Evolutionary conservation across 1,140 invertebrate species (phyloP).

Genomic region (Neotoxoptera formosana): DNA sequence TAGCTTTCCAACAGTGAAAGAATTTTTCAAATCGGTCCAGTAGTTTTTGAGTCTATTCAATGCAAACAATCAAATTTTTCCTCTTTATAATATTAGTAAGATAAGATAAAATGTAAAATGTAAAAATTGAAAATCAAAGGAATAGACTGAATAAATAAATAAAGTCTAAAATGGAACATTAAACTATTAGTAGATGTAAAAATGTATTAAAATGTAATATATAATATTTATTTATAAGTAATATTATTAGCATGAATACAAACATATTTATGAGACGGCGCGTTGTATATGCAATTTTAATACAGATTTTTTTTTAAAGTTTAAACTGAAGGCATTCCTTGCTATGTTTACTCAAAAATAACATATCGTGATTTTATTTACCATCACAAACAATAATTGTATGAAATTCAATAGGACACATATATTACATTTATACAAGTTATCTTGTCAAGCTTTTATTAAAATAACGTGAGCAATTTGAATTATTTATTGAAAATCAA

Average conservation of each 20-base stretch:
- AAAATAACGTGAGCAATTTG: not conserved
- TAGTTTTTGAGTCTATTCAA: too few relatives aligned
- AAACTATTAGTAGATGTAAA: not conserved
- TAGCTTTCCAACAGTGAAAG: too few relatives aligned
- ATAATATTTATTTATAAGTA: too few relatives aligned
- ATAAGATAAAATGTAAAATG: not conserved
- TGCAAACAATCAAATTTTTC: too few relatives aligned
- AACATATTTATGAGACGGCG: not conserved
- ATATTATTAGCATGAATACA: not conserved
- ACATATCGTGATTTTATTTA: not conserved
- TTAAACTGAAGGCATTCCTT: not conserved
- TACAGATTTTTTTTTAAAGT: not conserved
- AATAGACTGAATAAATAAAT: not conserved
- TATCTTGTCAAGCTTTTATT: not conserved
- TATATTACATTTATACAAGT: not conserved
- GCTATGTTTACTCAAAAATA: not conserved
- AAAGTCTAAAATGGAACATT: not conserved
- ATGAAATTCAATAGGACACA: not conserved
- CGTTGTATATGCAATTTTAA: constrained; percentile 5
- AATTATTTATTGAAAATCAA: not conserved
- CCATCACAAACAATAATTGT: not conserved
- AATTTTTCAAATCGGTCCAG: too few relatives aligned
- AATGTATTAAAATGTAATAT: too few relatives aligned
- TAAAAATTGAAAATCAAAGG: not conserved
- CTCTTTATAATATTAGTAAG: too few relatives aligned